These are phyloP conservation scores for Sminthurides aquaticus DNA, from an alignment of 2,888 invertebrate species.

Conservation along the genomic window DNA sequence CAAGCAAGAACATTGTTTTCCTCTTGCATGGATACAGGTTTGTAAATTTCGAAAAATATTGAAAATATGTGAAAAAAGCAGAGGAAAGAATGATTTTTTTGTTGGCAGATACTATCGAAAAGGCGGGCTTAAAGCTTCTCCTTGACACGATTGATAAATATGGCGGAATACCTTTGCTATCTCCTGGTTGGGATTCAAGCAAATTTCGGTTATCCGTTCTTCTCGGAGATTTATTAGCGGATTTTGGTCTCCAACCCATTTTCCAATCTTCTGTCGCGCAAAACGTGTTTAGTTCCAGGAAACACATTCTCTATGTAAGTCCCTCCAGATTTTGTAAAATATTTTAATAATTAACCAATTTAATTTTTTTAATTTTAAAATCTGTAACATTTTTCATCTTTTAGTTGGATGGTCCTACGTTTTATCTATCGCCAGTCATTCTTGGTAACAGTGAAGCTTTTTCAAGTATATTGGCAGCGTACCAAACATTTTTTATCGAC, in stretches of 20 bases:
- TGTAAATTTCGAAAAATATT: too few species aligned
- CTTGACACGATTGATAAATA: not conserved
- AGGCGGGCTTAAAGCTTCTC: not conserved
- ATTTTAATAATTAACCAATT: too few species aligned
- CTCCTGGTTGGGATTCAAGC: not conserved
- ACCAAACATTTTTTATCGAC: not conserved
- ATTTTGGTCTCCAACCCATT: not conserved
- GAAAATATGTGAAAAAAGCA: too few species aligned
- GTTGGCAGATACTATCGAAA: not conserved
- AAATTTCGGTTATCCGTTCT: not conserved
- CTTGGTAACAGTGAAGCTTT: not conserved
- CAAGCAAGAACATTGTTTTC: constrained; percentile 21
- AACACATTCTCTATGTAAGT: not conserved
- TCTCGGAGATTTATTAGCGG: not conserved
- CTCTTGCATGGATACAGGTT: constrained; percentile 27
- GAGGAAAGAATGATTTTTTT: too few species aligned
- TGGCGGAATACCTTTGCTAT: not conserved
- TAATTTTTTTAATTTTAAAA: too few species aligned
- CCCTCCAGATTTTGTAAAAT: too few species aligned
- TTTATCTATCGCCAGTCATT: not conserved
- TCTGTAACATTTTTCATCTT: too few species aligned
- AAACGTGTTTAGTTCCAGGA: not conserved
- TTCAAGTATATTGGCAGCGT: not conserved
- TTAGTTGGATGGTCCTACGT: not conserved
- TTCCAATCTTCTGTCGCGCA: not conserved